Evolutionary conservation across 2,797 vertebrate species (phyloP), one percentile per base, ranked within the genome.

Genomic region (Microctenopoma lineatum): DNA sequence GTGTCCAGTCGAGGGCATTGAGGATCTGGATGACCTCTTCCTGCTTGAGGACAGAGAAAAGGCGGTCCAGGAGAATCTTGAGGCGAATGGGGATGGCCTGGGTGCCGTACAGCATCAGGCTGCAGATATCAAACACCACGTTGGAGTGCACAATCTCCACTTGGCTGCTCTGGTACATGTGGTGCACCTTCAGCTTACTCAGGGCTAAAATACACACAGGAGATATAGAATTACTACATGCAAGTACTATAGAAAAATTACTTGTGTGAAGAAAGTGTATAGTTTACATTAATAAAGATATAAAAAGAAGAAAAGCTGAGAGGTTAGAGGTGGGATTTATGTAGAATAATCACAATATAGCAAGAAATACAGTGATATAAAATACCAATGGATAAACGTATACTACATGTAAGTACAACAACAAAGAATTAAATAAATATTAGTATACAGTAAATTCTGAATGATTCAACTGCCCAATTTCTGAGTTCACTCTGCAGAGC

Each of bases 61-160:
- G 96, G 5, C 98, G 95, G 90, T 99, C 98, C 56, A 99, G 92
- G 1, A 99, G 95, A 90, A 99, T 99, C 90, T 99, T 99, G 71
- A 99, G 96, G 57, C 98, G 95, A 34, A 99, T 95, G 0, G 98
- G 98, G 77, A 99, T 91, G 59, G 98, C 98, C 84, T 98, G 96
- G 1, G 98, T 99, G 48, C 97, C 98, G 0, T 97, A 99, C 4
- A 99, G 85, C 96, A 99, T 98, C 83, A 99, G 93, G 89, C 98
- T 99, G 92, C 97, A 96, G 74, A 99, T 98, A 69, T 98, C 98
- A 47, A 99, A 98, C 71, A 98, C 98, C 89, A 98, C 97, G 48
- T 96, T 98, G 92, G 96, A 97, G 88, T 98, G 97, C 72, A 99
- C 98, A 10, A 98, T 97, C 93, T 99, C 98, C 90, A 99, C 97